These are phyloP conservation scores for Coenonympha arcania DNA, from an alignment of 2,888 invertebrate species.

Conservation along the genomic window DNA sequence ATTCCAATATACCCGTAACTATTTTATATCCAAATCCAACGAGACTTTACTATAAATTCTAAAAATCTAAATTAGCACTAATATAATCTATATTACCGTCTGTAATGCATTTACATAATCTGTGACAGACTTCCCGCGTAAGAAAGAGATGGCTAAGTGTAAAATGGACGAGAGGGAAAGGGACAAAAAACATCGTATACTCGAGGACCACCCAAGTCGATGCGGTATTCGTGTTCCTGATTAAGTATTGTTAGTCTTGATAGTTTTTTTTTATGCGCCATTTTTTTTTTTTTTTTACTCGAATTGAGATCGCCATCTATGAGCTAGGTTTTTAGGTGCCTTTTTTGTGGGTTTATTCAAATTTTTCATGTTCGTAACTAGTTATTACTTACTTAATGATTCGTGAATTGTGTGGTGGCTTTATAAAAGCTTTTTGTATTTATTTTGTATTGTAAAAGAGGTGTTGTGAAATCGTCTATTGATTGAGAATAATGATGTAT, in stretches of 20 bases:
- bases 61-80: conserved; percentile 30
- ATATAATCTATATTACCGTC: conserved; percentile 17
- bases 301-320: conserved; percentile 22
- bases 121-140: conserved; percentile 37
- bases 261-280: conserved; percentile 37
- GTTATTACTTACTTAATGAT: conserved; percentile 13
- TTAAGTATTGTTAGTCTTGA: conserved; percentile 49
- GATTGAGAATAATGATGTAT: neutral
- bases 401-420: neutral
- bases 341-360: conserved; percentile 8
- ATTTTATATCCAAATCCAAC: conserved; percentile 13
- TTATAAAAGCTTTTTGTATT: neutral
- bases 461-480: neutral
- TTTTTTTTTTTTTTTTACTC: conserved; percentile 26
- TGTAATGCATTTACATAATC: conserved; percentile 40
- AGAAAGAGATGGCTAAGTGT: conserved; percentile 10
- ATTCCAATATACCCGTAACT: conserved; percentile 3
- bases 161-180: conserved; percentile 28
- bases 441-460: neutral
- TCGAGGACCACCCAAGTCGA: conserved; percentile 65
- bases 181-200: conserved; percentile 34
- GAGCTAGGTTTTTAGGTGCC: conserved; percentile 12
- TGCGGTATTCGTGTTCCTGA: conserved; percentile 52
- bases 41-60: conserved; percentile 17
- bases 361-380: conserved; percentile 9